Conservation (phyloP, 2,113 vertebrate genomes). For the Paratilapia polleni region DNA sequence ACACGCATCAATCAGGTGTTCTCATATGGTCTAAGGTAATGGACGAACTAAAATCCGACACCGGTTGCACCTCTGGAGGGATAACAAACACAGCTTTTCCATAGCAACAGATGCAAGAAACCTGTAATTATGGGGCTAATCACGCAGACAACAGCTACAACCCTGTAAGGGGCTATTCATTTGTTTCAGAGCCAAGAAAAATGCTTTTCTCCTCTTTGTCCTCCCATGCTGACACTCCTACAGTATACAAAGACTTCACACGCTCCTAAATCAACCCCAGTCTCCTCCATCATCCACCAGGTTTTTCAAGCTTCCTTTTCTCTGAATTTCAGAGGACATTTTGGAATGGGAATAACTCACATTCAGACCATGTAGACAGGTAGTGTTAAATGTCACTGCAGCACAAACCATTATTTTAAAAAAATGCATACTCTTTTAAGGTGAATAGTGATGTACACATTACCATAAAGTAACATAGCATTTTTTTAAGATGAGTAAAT, state of each 20-base stretch:
- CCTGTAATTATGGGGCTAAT: constrained; percentile 41
- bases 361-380: constrained; percentile 1
- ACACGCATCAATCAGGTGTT: constrained; percentile 50
- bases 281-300: neutral
- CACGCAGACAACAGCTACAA: constrained; percentile 22
- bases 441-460: neutral
- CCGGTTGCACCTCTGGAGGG: constrained; percentile 14
- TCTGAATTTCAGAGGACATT: constrained; percentile 17
- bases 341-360: neutral
- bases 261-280: neutral
- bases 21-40: constrained; percentile 24
- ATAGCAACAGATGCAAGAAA: constrained; percentile 42
- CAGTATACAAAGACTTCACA: constrained; percentile 5
- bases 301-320: constrained; percentile 22
- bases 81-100: constrained; percentile 22
- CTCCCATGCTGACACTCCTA: constrained; percentile 24
- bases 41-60: constrained; percentile 39
- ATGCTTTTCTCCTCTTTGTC: constrained; percentile 26
- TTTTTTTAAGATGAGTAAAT: neutral
- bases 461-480: neutral
- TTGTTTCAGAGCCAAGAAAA: constrained; percentile 54
- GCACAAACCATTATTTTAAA: neutral
- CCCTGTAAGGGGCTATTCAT: constrained; percentile 23
- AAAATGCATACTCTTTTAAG: constrained; percentile 7
- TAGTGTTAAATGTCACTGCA: constrained; percentile 30